A percentile compares a stretch with the other conserved stretches of the same genome.
phyloP scores from a whole-genome alignment of 2,113 vertebrate genomes.

The Halcyon senegalensis region DNA sequence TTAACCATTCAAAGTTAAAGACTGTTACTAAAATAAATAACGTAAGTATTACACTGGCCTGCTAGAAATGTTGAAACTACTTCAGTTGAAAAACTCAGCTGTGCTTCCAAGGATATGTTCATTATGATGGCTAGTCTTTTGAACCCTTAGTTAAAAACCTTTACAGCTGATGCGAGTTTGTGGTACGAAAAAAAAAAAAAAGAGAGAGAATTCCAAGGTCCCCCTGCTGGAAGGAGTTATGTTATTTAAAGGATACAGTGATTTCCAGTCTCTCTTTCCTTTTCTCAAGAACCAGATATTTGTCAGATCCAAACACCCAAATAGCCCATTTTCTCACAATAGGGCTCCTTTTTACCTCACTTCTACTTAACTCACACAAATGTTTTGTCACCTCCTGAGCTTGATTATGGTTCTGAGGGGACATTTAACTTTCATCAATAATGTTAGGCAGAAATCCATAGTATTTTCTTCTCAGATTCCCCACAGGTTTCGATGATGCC shows the following conservation, averaged over 20 bases:
- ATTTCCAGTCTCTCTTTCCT: background rate
- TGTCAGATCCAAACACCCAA: background rate
- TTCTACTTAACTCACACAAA: constrained; percentile 38
- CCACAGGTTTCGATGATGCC: constrained; percentile 41
- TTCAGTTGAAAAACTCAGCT: background rate
- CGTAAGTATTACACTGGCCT: background rate
- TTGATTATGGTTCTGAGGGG: constrained; percentile 37
- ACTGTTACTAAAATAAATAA: background rate
- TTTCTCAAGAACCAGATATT: background rate
- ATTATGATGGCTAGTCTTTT: background rate
- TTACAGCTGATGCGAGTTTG: background rate
- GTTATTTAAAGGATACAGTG: background rate
- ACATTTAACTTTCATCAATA: constrained; percentile 60
- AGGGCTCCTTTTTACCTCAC: background rate
- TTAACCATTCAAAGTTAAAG: background rate
- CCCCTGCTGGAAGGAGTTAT: background rate
- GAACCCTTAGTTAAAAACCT: background rate
- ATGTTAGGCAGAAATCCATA: constrained; percentile 43
- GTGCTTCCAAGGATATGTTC: background rate
- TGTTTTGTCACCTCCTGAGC: background rate
- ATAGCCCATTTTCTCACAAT: background rate
- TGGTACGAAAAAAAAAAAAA: background rate
- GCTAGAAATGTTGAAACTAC: background rate
- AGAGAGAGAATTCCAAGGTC: background rate
- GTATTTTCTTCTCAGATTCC: constrained; percentile 59